These are phyloP conservation scores for Pogonomyrmex barbatus DNA, from an alignment of 1,140 invertebrate genomes.

Conservation along the genomic window DNA sequence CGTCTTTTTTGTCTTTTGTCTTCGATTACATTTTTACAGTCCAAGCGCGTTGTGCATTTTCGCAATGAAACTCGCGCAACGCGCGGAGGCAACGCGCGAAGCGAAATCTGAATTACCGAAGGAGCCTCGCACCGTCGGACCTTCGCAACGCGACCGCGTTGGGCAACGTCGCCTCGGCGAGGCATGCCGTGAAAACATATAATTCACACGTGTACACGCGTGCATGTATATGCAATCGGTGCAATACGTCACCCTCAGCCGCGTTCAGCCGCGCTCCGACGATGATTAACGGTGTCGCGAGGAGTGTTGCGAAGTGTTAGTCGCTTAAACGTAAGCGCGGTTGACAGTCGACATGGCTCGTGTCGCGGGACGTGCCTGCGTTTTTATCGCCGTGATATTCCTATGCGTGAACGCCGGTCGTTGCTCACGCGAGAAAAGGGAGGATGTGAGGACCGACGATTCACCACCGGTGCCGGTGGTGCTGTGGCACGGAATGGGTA, in stretches of 20 bases:
- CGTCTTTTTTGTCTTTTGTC: no score
- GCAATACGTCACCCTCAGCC: not conserved
- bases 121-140: not conserved
- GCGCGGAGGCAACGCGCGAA: not conserved
- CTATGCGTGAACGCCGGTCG: conserved; percentile 4
- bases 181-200: not conserved
- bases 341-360: not conserved
- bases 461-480: conserved; percentile 87
- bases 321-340: not conserved
- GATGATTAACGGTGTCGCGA: conserved; percentile 19
- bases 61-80: not conserved
- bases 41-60: no score
- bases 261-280: not conserved
- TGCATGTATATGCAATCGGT: not conserved
- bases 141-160: not conserved
- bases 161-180: not conserved
- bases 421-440: not conserved
- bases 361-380: not conserved
- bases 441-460: not conserved
- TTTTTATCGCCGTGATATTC: not conserved
- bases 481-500: conserved; percentile 94
- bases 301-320: conserved; percentile 17
- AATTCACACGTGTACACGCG: not conserved
- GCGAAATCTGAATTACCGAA: conserved; percentile 7
- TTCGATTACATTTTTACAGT: no score